Base-by-base conservation (phyloP, 2,113 vertebrate species). In the Cyphomyrus discorhynchus region DNA sequence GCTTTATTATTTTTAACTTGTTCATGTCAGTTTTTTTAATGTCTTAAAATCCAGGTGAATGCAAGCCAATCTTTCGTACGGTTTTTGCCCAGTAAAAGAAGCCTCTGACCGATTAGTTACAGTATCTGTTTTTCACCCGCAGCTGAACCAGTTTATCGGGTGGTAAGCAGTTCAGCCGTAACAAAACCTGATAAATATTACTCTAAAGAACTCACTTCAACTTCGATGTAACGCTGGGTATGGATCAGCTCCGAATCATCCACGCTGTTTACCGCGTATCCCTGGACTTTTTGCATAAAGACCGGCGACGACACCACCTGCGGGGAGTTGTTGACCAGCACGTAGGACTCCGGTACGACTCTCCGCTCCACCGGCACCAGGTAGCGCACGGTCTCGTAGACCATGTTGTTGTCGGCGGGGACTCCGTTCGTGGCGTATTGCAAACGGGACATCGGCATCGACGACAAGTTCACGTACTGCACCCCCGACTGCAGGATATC, bases 361-460 rank as follows among this genome's bases (percentile, higher is more conserved):
- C 90, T 84, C 46, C 89, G 90, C 88, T 93, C 92, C 15, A 94
- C 46, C 10, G 93, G 93, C 1, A 94, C 83, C 91, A 94, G 91
- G 92, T 94, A 93, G 39, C 93, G 93, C 24, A 94, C 35, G 39
- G 92, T 91, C 46, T 92, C 92, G 53, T 93, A 93, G 31, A 93
- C 19, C 52, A 89, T 11, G 86, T 83, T 91, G 0, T 89, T 90
- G 11, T 92, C 89, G 87, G 91, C 10, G 17, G 87, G 49, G 13
- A n/a, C 52, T 53, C 90, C 92, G 87, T 92, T 94, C 0, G 92
- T 47, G 58, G 45, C 82, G 70, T 92, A 93, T 86, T 93, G 93
- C 31, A 93, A 21, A 6, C 46, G 62, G 56, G 89, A 90, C 4
- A 90, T 9, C 19, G 86, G 92, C 17, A 88, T 21, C 27, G 52